Conservation (phyloP, 2,113 vertebrate species). For the Notarius quadriscutis region DNA sequence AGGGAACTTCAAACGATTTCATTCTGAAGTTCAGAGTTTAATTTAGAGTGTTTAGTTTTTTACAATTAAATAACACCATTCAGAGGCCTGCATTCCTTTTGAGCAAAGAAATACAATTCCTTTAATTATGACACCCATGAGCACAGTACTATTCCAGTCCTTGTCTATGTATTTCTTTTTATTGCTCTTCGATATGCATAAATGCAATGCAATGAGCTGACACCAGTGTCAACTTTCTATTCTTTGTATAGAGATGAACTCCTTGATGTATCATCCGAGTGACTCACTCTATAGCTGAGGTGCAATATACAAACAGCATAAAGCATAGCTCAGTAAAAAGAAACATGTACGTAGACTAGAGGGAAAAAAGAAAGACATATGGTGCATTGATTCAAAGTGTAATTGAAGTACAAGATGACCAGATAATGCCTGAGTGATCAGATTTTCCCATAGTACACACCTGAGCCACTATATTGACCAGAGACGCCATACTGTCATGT, state of each 20-base stretch:
- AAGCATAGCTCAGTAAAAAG: slow-evolving; percentile 56
- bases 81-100: slow-evolving; percentile 51
- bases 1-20: slow-evolving; percentile 39
- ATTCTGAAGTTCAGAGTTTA: slow-evolving; percentile 28
- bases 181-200: slow-evolving; percentile 63
- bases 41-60: slow-evolving; percentile 1
- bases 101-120: slow-evolving; percentile 50
- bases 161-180: slow-evolving; percentile 62
- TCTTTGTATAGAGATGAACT: slow-evolving; percentile 56
- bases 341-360: neutral
- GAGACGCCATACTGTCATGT: neutral
- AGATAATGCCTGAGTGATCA: slow-evolving; percentile 24
- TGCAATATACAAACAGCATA: slow-evolving; percentile 49
- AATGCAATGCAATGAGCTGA: slow-evolving; percentile 55
- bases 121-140: slow-evolving; percentile 70
- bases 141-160: slow-evolving; percentile 60
- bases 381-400: slow-evolving; percentile 28
- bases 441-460: slow-evolving; percentile 27
- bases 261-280: slow-evolving; percentile 58
- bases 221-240: slow-evolving; percentile 55
- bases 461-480: slow-evolving; percentile 44
- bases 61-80: slow-evolving; percentile 25
- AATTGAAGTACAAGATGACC: slow-evolving; percentile 32
- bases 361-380: slow-evolving; percentile 50
- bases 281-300: slow-evolving; percentile 54